Base-by-base conservation (phyloP, 1,140 invertebrate genomes). In the Papilio xuthus region DNA sequence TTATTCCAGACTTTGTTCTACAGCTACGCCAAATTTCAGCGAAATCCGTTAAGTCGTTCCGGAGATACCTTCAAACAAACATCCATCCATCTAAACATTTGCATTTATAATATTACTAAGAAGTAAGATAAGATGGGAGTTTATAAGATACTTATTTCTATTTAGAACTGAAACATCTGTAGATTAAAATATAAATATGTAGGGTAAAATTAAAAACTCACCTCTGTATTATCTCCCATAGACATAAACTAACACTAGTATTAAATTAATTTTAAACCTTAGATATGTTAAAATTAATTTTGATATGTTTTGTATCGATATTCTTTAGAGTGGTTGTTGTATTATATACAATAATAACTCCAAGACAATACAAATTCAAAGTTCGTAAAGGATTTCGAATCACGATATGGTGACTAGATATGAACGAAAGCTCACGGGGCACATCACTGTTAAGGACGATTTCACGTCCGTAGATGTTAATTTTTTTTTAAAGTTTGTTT, bases 271-370 rank as follows among this genome's bases (percentile, higher is more conserved):
- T 88, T 87, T 82, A 81, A 77, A n/a, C n/a, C 79, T 82, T 81
- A 90, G 89, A 92, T 93, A 93, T 92, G 90, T 84, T 89, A 88
- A 85, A 79, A 85, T 88, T 87, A 85, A 73, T 88, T 67, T 89
- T 93, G 92, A 93, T 93, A 93, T 93, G 92, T 92, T 88, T 85
- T 87, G 90, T 88, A 90, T 86, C 89, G 92, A 93, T 93, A 93
- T 93, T 93, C 92, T 89, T 93, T 90, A 92, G 91, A 91, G 85
- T 91, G 85, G 91, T 93, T 93, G 88, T 85, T 89, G 84, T 85
- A 85, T 86, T 87, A 77, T 26, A 90, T 88, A 89, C 85, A 88
- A 86, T 78, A 82, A 88, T 78, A 78, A 88, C 85, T 88, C 83
- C 85, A 90, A 90, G 84, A 85, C 84, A 89, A 88, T 89, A 89